Base-by-base conservation (phyloP, 2,113 vertebrate genomes). In the Fregetta grallaria region DNA sequence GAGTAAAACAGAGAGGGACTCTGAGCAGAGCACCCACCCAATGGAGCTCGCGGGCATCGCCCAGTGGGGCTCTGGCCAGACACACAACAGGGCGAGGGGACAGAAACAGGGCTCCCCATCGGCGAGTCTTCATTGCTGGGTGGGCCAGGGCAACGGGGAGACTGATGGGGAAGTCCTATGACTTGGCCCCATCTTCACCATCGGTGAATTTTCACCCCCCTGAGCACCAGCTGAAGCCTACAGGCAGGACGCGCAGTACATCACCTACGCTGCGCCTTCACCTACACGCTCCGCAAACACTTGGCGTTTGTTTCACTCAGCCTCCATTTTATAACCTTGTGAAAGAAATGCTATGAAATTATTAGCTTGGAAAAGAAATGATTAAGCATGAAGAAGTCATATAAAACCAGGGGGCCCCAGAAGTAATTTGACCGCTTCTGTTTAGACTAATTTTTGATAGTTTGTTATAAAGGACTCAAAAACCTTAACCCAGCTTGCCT, bases 1-100 rank as follows among this genome's bases (percentile, higher is more conserved):
- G 45, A 61, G 25, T n/a, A 61, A 56, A 82, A 53, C n/a, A 53
- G 34, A 40, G 13, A 63, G 26, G 22, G 42, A 73, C 23, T 10
- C 49, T 47, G 15, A 77, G 56, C 38, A 58, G 34, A 76, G 18
- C 36, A 75, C 49, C 42, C 70, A 70, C 22, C 49, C 23, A 34
- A 20, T 3, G 14, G 30, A 61, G 40, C n/a, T 17, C 11, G 25
- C 0, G 0, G n/a, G 18, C 30, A 58, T 17, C 3, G 1, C 17
- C 25, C 3, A 1, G 15, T 11, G 6, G 4, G 30, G 40, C 26
- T 78, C 86, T 29, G 38, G 32, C 29, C 50, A 56, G 45, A 30
- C 38, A 71, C 56, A 30, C 23, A 71, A 26, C 19, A 78, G 20
- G 53, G 25, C 27, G 40, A 49, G 13, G 36, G 36, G 47, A 78